These are phyloP conservation scores for Benitochromis conjunctus DNA, from an alignment of 2,113 vertebrate species.

Conservation along the genomic window DNA sequence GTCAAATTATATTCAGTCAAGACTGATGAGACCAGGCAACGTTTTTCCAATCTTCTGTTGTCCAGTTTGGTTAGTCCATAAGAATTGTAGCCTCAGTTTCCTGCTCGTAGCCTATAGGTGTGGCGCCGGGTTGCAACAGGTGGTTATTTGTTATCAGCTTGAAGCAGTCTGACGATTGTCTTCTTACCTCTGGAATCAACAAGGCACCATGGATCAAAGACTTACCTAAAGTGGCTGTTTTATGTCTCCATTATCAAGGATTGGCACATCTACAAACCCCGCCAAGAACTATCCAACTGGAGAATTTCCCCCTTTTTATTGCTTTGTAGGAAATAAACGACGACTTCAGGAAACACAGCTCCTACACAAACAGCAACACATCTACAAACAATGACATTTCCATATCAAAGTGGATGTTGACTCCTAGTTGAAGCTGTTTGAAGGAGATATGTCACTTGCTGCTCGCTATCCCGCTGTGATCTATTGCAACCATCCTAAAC, in stretches of 20 bases:
- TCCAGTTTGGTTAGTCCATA: accelerated
- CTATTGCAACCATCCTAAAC: neutral
- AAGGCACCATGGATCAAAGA: too few species aligned
- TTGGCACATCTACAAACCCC: neutral
- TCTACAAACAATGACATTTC: neutral
- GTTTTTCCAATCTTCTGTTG: accelerated
- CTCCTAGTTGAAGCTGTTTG: neutral
- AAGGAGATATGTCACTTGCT: too few species aligned
- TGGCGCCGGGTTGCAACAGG: neutral
- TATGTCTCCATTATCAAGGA: neutral
- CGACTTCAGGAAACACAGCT: neutral
- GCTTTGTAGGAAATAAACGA: neutral
- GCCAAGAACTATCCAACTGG: accelerated
- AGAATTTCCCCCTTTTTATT: neutral
- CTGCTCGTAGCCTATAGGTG: neutral
- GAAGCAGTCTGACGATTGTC: neutral
- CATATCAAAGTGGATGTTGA: neutral
- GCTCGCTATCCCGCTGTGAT: neutral
- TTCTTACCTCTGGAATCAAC: neutral
- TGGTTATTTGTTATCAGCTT: neutral
- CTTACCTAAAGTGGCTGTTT: neutral
- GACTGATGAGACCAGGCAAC: neutral
- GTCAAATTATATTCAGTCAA: neutral
- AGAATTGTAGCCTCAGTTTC: neutral
- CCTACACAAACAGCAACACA: accelerated